Conservation (phyloP, 1,140 invertebrate species). For the Lepidostoma basale region DNA sequence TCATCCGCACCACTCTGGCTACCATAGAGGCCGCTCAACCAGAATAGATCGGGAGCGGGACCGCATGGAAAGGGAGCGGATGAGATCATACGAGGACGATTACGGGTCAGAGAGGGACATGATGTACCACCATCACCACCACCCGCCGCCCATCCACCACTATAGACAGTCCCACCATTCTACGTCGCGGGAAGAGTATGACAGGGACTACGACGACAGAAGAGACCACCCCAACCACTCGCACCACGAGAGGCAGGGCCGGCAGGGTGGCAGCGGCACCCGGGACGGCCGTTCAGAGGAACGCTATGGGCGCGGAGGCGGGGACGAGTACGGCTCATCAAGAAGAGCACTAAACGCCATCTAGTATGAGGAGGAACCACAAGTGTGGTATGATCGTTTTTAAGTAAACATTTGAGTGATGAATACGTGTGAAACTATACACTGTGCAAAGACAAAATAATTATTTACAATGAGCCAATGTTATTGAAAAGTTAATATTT, state of each 20-base stretch:
- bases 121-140: slow-evolving; percentile 48
- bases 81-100: slow-evolving; percentile 58
- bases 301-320: slow-evolving; percentile 40
- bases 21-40: slow-evolving; percentile 31
- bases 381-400: slow-evolving; percentile 36
- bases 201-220: slow-evolving; percentile 48
- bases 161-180: slow-evolving; percentile 49
- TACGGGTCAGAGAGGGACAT: slow-evolving; percentile 55
- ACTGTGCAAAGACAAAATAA: too few species aligned
- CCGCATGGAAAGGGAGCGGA: slow-evolving; percentile 51
- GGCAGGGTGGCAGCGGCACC: slow-evolving; percentile 28
- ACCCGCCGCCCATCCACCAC: slow-evolving; percentile 36
- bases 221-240: slow-evolving; percentile 42
- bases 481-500: too few species aligned
- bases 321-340: slow-evolving; percentile 51
- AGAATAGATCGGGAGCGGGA: slow-evolving; percentile 47
- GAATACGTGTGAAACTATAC: not conserved
- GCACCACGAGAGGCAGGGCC: slow-evolving; percentile 43
- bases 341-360: slow-evolving; percentile 58
- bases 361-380: slow-evolving; percentile 46
- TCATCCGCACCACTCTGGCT: slow-evolving; percentile 42
- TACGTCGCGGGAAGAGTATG: slow-evolving; percentile 41
- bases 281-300: slow-evolving; percentile 52
- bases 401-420: slow-evolving; percentile 3
- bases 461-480: too few species aligned